phyloP scores from a whole-genome alignment of 1,140 invertebrate species.

The Drosophila kanapiae region DNA sequence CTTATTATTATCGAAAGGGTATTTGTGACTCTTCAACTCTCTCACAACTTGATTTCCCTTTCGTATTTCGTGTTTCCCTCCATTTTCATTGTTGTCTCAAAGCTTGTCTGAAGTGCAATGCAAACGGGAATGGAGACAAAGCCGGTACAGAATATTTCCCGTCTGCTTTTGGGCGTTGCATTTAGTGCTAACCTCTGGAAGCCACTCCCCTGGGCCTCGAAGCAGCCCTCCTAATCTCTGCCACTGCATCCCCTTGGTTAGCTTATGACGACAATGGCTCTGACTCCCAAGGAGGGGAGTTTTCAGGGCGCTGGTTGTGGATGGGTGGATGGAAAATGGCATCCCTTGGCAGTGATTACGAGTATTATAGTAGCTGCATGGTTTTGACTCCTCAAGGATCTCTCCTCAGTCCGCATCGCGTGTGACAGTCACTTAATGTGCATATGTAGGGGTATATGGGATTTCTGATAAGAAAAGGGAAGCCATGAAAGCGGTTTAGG shows the following conservation, averaged over 20 bases:
- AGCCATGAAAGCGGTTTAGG: constrained; percentile 24
- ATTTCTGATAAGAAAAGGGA: constrained; percentile 39
- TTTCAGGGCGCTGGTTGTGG: not conserved
- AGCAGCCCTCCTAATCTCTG: constrained; percentile 23
- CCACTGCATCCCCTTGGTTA: constrained; percentile 24
- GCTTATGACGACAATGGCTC: constrained; percentile 62
- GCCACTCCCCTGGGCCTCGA: not conserved
- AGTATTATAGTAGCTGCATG: constrained; percentile 52
- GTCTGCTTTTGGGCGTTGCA: constrained; percentile 43
- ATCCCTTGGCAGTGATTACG: constrained; percentile 63
- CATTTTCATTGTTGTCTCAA: constrained; percentile 28
- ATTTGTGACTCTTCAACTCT: not conserved
- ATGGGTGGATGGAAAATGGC: constrained; percentile 8
- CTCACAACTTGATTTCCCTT: not conserved
- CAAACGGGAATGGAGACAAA: constrained; percentile 52
- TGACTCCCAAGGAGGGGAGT: constrained; percentile 24
- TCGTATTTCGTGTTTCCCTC: constrained; percentile 9
- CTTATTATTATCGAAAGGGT: not conserved
- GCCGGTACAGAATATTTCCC: constrained; percentile 39
- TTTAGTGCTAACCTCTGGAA: constrained; percentile 50
- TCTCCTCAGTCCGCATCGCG: constrained; percentile 25
- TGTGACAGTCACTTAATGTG: constrained; percentile 53
- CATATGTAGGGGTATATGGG: constrained; percentile 43
- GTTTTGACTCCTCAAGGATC: constrained; percentile 61
- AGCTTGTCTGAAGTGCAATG: constrained; percentile 52